These are phyloP conservation scores for Sebastes aleutianus DNA, from an alignment of 2,797 vertebrate species.

Conservation along the genomic window DNA sequence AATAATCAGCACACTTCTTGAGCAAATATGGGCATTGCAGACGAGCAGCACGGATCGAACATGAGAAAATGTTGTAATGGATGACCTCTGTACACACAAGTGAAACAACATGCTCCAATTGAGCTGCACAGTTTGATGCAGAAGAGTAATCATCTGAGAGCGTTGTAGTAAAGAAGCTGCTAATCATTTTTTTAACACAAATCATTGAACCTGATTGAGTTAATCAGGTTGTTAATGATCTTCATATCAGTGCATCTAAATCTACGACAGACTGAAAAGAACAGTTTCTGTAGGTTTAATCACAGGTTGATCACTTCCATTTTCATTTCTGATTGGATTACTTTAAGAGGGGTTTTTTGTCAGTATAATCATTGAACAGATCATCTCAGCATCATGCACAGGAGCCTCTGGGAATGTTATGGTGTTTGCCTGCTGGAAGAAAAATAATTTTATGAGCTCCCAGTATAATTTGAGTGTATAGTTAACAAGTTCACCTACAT, in stretches of 20 bases:
- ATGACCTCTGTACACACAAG: conserved; percentile 66
- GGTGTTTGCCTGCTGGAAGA: conserved; percentile 35
- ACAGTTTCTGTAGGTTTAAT: conserved; percentile 19
- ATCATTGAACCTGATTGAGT: conserved; percentile 24
- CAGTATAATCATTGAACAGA: conserved; percentile 14
- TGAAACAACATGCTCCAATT: background rate
- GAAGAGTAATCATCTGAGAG: background rate
- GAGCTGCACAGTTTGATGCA: background rate
- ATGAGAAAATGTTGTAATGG: conserved; percentile 66
- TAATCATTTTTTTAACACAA: conserved; percentile 26
- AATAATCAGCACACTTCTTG: conserved; percentile 72
- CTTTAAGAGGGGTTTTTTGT: background rate
- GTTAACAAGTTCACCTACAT: conserved; percentile 59
- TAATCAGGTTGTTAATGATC: conserved; percentile 45
- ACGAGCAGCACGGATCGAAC: conserved; percentile 62
- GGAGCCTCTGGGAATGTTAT: conserved; percentile 17
- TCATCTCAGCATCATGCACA: background rate
- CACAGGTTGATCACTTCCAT: conserved; percentile 17
- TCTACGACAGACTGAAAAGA: background rate
- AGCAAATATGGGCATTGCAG: conserved; percentile 74
- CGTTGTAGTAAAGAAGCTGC: background rate
- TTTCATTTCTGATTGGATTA: conserved; percentile 45
- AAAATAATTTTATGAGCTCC: conserved; percentile 56
- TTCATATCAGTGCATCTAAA: conserved; percentile 6
- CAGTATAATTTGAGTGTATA: conserved; percentile 40